Conservation (phyloP, 2,888 invertebrate species). For the Luffia ferchaultella region DNA sequence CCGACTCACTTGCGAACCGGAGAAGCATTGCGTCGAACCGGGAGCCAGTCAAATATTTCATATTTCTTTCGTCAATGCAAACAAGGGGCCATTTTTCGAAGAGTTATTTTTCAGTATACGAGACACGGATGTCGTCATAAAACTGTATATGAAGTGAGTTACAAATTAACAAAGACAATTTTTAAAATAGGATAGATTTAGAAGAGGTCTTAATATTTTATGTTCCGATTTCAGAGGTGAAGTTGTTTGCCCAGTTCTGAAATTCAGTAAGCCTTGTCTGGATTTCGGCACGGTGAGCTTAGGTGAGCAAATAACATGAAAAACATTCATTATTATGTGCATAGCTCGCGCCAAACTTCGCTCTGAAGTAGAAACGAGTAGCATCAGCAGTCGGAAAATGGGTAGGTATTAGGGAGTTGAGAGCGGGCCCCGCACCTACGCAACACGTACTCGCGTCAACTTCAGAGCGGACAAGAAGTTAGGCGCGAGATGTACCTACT, state of each 20-base stretch:
- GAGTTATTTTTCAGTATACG: slow-evolving; percentile 64
- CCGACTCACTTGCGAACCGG: slow-evolving; percentile 56
- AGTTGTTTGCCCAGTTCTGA: slow-evolving; percentile 67
- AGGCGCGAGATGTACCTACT: too few relatives aligned
- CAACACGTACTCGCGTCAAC: too few relatives aligned
- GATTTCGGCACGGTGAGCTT: slow-evolving; percentile 66
- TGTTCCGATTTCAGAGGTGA: slow-evolving; percentile 57
- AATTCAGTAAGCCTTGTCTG: slow-evolving; percentile 54
- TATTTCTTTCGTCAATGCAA: slow-evolving; percentile 63
- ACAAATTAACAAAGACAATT: background rate
- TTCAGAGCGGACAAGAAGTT: too few relatives aligned
- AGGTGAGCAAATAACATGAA: slow-evolving; percentile 46
- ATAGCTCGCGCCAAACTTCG: too few relatives aligned
- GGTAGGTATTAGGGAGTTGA: too few relatives aligned
- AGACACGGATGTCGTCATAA: slow-evolving; percentile 64
- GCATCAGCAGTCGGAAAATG: too few relatives aligned
- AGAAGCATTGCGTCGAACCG: slow-evolving; percentile 45
- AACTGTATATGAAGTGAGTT: slow-evolving; percentile 65
- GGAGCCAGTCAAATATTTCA: slow-evolving; percentile 59
- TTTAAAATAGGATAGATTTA: background rate
- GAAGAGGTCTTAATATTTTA: background rate
- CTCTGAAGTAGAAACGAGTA: too few relatives aligned
- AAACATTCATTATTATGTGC: too few relatives aligned
- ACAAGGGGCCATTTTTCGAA: slow-evolving; percentile 70
- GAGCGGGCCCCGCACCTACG: too few relatives aligned